Conservation (phyloP, 2,888 invertebrate genomes). For the Drosophila cognata region DNA sequence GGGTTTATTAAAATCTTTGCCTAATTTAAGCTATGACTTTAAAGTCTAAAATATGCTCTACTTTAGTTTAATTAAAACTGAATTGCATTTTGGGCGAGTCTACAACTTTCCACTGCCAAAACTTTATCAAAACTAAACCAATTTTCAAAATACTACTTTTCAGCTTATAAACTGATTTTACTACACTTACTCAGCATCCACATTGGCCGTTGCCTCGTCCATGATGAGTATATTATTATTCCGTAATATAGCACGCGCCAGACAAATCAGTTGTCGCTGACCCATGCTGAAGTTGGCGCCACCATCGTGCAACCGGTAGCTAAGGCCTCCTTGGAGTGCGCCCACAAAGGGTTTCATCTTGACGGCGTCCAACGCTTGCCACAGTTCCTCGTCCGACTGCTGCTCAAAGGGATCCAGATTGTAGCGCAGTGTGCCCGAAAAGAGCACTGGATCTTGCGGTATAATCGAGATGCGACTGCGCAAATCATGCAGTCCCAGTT, state of each 20-base stretch:
- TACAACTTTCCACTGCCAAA: not conserved
- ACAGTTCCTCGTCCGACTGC: constrained; percentile 89
- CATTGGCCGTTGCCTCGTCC: constrained; percentile 97
- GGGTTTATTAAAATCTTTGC: not conserved
- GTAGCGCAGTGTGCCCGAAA: constrained; percentile 92
- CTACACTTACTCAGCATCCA: constrained; percentile 91
- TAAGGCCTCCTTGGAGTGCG: constrained; percentile 87
- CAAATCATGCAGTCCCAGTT: constrained; percentile 91
- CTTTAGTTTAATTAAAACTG: not conserved
- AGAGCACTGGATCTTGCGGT: constrained; percentile 96
- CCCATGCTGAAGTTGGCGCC: constrained; percentile 95
- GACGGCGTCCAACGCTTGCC: constrained; percentile 91
- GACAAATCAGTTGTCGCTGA: constrained; percentile 94
- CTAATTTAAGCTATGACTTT: not conserved
- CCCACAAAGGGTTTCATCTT: constrained; percentile 90
- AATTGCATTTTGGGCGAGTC: not conserved
- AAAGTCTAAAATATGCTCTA: too few relatives aligned
- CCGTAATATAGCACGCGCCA: constrained; percentile 93
- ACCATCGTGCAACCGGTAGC: constrained; percentile 89
- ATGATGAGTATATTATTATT: constrained; percentile 92
- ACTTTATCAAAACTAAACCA: not conserved
- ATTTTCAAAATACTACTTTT: not conserved
- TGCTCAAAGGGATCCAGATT: constrained; percentile 94
- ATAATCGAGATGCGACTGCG: constrained; percentile 94
- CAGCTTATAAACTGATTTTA: not conserved